Evolutionary conservation across 2,113 vertebrate genomes (phyloP).

Genomic region (Campylomormyrus tamandua): DNA sequence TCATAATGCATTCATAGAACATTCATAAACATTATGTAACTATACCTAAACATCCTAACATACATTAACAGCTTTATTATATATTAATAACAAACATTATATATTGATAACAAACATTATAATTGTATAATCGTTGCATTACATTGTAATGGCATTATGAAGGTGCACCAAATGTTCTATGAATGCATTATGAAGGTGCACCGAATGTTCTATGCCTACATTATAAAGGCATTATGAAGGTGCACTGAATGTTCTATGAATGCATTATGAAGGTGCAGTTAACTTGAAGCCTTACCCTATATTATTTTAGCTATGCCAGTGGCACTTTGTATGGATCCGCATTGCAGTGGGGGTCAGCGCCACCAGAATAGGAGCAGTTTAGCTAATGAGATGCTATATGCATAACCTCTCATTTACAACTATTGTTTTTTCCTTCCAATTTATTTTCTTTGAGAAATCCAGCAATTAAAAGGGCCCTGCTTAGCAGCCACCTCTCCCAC

Average conservation of each 20-base stretch:
- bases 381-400: conserved; percentile 29
- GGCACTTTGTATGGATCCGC: neutral
- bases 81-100: neutral
- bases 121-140: neutral
- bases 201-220: neutral
- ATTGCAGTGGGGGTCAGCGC: neutral
- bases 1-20: neutral
- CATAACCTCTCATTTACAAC: conserved; percentile 32
- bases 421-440: conserved; percentile 20
- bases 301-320: neutral
- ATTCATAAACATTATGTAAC: neutral
- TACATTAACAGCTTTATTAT: neutral
- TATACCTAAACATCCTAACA: neutral
- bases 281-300: neutral
- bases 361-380: conserved; percentile 24
- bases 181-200: neutral
- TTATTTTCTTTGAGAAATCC: conserved; percentile 30
- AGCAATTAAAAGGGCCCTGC: conserved; percentile 28
- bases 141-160: neutral
- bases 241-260: neutral
- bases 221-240: neutral
- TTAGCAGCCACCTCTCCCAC: conserved; percentile 23
- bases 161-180: neutral
- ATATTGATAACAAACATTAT: neutral
- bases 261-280: neutral